A percentile compares a stretch with the other conserved stretches of the same genome.
phyloP scores from a whole-genome alignment of 2,113 vertebrate genomes.

The Apistogramma diplotaenia region DNA sequence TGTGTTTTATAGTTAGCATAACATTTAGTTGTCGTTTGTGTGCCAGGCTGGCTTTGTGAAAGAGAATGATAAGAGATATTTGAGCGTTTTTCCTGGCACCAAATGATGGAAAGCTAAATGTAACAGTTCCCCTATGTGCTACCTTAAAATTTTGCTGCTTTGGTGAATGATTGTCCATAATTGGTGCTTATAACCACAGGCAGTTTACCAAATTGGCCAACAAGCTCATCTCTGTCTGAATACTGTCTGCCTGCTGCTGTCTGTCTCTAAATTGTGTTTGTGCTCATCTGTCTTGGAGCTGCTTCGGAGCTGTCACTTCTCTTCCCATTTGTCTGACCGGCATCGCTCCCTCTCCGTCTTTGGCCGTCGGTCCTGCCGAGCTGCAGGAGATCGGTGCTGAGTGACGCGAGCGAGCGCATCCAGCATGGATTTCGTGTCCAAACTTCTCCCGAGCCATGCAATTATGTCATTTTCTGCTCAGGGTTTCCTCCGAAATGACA shows the following conservation, averaged over 20 bases:
- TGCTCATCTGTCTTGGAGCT: constrained; percentile 22
- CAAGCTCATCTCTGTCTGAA: constrained; percentile 11
- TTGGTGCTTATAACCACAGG: constrained; percentile 4
- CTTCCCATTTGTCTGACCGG: not conserved
- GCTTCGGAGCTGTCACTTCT: constrained; percentile 16
- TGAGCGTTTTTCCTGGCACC: constrained; percentile 11
- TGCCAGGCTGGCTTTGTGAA: not conserved
- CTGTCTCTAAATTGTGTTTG: constrained; percentile 1
- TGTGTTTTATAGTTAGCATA: not conserved
- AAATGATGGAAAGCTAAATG: constrained; percentile 12
- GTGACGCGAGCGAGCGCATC: constrained; percentile 21
- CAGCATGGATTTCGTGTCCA: constrained; percentile 28
- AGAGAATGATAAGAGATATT: not conserved
- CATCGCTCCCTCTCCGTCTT: not conserved
- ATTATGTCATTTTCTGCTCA: constrained; percentile 65
- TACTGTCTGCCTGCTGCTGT: constrained; percentile 5
- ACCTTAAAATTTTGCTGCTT: constrained; percentile 10
- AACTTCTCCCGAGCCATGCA: constrained; percentile 44
- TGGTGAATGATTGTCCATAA: constrained; percentile 7
- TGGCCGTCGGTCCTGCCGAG: not conserved
- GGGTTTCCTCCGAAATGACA: constrained; percentile 53
- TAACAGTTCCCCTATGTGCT: not conserved
- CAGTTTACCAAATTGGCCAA: constrained; percentile 11
- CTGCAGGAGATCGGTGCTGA: constrained; percentile 17
- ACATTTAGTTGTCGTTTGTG: constrained; percentile 2